Conservation (phyloP, 2,888 invertebrate genomes). For the Cryptocephalus primarius region DNA sequence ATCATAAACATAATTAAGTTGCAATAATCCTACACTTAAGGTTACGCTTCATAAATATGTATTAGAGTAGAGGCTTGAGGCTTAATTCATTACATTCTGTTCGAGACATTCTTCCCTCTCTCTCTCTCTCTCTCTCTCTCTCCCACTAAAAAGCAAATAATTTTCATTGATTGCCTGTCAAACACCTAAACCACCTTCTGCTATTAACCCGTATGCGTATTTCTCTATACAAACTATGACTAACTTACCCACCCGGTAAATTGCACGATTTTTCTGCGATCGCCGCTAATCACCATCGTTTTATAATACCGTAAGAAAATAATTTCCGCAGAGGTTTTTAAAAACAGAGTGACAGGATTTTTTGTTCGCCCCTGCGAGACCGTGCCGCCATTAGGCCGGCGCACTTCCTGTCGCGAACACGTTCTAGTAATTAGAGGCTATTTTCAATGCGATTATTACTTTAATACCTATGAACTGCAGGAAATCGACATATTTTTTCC, state of each 20-base stretch:
- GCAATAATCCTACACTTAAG: slow-evolving; percentile 5
- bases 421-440: slow-evolving; percentile 3
- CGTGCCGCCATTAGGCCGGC: slow-evolving; percentile 2
- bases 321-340: not conserved
- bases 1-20: slow-evolving; percentile 6
- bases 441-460: slow-evolving; percentile 3
- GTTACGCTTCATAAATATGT: slow-evolving; percentile 6
- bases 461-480: not conserved
- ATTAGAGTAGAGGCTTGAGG: not conserved
- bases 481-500: not conserved
- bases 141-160: no score
- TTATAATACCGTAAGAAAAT: slow-evolving; percentile 1
- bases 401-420: slow-evolving; percentile 3
- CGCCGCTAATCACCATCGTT: not conserved
- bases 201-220: no score
- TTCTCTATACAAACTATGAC: no score
- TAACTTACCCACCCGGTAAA: not conserved
- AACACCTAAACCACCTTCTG: no score
- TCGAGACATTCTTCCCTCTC: no score
- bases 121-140: no score
- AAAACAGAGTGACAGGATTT: not conserved
- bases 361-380: not conserved
- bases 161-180: no score
- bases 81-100: slow-evolving; percentile 1
- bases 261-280: not conserved